These are phyloP conservation scores for Macrophya alboannulata DNA, from an alignment of 2,888 invertebrate species.

Conservation along the genomic window DNA sequence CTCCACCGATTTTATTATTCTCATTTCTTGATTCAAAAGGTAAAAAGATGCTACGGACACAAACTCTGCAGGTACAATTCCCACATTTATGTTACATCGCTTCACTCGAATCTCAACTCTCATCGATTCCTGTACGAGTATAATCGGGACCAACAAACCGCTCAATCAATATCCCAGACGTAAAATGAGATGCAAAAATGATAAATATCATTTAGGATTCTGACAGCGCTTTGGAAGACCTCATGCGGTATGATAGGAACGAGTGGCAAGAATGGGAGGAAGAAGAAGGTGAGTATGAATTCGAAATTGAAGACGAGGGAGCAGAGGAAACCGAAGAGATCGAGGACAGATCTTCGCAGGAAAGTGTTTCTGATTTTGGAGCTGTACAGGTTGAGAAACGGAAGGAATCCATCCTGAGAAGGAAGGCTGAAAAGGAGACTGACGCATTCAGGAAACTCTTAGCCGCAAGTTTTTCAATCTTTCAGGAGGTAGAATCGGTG, in stretches of 20 bases:
- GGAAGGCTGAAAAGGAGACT: not conserved
- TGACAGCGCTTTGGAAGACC: slow-evolving; percentile 23
- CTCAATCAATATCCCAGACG: slow-evolving; percentile 9
- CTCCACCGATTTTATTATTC: too few relatives aligned
- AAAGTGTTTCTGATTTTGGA: slow-evolving; percentile 56
- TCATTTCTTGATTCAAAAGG: not conserved
- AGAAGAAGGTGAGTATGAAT: slow-evolving; percentile 53
- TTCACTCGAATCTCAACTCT: not conserved
- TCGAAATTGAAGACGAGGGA: slow-evolving; percentile 55
- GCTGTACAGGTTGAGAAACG: slow-evolving; percentile 37
- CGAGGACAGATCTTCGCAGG: slow-evolving; percentile 31
- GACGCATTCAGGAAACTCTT: slow-evolving; percentile 28
- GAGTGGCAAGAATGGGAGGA: slow-evolving; percentile 47
- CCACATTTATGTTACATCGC: not conserved
- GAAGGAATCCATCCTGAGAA: slow-evolving; percentile 33
- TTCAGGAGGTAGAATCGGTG: not conserved
- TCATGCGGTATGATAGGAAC: slow-evolving; percentile 20
- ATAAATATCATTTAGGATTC: not conserved
- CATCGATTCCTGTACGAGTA: not conserved
- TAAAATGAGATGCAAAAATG: not conserved
- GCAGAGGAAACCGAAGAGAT: slow-evolving; percentile 52
- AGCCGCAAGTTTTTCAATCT: slow-evolving; percentile 12
- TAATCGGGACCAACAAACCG: not conserved
- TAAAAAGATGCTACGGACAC: slow-evolving; percentile 7
- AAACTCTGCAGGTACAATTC: slow-evolving; percentile 25